Percentiles rank a stretch among this genome's conserved stretches.
These are phyloP conservation scores for Coregonus suidteri DNA, from an alignment of 2,797 vertebrate genomes.

Conservation along the genomic window DNA sequence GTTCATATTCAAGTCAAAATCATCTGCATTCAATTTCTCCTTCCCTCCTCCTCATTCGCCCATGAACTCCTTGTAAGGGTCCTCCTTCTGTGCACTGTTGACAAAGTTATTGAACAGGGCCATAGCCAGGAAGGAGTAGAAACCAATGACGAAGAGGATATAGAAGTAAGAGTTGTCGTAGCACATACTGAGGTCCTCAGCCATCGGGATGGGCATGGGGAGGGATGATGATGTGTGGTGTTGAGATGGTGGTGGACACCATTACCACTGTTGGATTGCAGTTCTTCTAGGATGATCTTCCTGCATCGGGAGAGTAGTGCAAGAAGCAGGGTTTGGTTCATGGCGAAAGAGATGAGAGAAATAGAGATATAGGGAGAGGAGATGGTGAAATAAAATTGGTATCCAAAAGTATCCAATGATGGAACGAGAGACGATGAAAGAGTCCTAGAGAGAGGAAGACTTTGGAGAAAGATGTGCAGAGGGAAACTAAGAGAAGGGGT, in stretches of 20 bases:
- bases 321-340: constrained; percentile 68
- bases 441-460: background rate
- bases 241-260: constrained; percentile 38
- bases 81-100: constrained; percentile 74
- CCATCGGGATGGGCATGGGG: constrained; percentile 2
- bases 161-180: constrained; percentile 91
- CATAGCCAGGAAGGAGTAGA: constrained; percentile 86
- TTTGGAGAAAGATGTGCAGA: background rate
- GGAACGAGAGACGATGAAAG: background rate
- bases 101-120: constrained; percentile 86
- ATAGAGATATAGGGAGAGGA: background rate
- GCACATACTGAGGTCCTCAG: constrained; percentile 59
- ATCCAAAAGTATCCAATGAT: background rate
- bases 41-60: constrained; percentile 60
- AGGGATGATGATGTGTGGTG: constrained; percentile 36
- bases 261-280: constrained; percentile 55
- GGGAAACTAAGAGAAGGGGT: background rate
- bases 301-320: constrained; percentile 64
- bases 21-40: constrained; percentile 71
- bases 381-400: background rate
- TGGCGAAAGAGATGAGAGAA: constrained; percentile 12
- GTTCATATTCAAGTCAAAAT: background rate
- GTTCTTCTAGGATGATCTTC: constrained; percentile 71
- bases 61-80: constrained; percentile 83
- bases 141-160: constrained; percentile 88